Evolutionary conservation across 2,797 vertebrate genomes (phyloP), one percentile per base, ranked within the genome.

Genomic region (Megaceryle alcyon): DNA sequence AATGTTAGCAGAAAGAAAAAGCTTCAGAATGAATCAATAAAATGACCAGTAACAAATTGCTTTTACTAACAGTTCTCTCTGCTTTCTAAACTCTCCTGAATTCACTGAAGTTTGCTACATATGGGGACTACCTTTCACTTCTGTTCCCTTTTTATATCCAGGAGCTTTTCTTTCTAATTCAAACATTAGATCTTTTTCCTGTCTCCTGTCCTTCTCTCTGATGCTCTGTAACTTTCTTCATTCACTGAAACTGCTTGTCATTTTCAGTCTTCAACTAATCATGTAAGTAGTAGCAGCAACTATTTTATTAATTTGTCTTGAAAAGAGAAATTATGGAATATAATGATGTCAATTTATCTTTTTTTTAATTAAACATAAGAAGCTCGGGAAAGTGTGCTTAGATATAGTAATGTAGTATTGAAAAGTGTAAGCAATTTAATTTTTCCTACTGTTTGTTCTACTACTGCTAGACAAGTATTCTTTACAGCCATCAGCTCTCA

Each of bases 281-380:
- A 21, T 21, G 25, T 39, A 77, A 91, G 39, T 43, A 82, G 46
- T 11, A 44, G 29, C 23, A 56, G 41, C 13, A 79, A 70, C 59
- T 54, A 33, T 54, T 92, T 79, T 65, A 61, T 84, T 89, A 4
- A 10, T 60, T 92, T 87, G 69, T 25, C 20, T 88, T 84, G 77
- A 84, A 88, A 94, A 78, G 43, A 78, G 18, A 86, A 75, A 90
- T 57, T 56, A 59, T 14, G 10, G 39, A 56, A 86, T 43, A 69
- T 41, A 91, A 79, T 53, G 41, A 89, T 46, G 54, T 10, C 72
- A 54, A 94, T 91, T 94, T 92, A 72, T 93, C 69, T 51, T 63
- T 79, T 79, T 79, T 91, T 93, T 79, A 95, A 96, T 95, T 96
- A 96, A 94, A 94, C 95, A 82, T 56, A 88, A 72, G 63, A 25